Evolutionary conservation across 2,888 invertebrate genomes (phyloP).

Genomic region (Melipona bicolor): DNA sequence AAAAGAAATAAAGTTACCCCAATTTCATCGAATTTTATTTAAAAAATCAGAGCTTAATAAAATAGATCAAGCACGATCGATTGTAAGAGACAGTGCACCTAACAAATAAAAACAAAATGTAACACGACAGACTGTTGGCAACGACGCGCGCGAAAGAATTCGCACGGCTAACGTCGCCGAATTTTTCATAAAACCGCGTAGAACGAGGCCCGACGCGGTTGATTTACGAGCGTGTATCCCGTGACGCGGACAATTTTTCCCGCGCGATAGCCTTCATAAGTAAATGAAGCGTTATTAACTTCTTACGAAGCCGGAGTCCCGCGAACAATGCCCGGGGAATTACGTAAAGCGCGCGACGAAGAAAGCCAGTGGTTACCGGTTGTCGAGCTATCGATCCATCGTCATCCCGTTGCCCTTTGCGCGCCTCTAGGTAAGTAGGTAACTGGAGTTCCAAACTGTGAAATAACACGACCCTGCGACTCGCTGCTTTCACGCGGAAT

Average conservation of each 20-base stretch:
- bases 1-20: too few species aligned
- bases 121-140: background rate
- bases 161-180: constrained; percentile 2
- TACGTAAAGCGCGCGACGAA: constrained; percentile 43
- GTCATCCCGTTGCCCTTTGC: constrained; percentile 62
- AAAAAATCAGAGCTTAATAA: background rate
- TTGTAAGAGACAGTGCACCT: background rate
- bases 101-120: background rate
- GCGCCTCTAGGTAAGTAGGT: constrained; percentile 62
- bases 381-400: constrained; percentile 67
- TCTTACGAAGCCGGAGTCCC: constrained; percentile 40
- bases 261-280: constrained; percentile 41
- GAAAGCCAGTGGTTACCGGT: constrained; percentile 54
- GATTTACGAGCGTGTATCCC: constrained; percentile 48
- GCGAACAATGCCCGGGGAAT: constrained; percentile 53
- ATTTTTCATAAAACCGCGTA: constrained; percentile 37
- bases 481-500: constrained; percentile 14
- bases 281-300: constrained; percentile 63
- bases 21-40: background rate
- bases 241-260: constrained; percentile 53
- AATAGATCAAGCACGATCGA: background rate
- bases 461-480: constrained; percentile 48
- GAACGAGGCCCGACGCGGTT: background rate
- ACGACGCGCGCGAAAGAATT: background rate
- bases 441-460: constrained; percentile 58